Evolutionary conservation across 2,888 invertebrate genomes (phyloP), one percentile per base, ranked within the genome.

Genomic region (Habrosyne pyritoides): DNA sequence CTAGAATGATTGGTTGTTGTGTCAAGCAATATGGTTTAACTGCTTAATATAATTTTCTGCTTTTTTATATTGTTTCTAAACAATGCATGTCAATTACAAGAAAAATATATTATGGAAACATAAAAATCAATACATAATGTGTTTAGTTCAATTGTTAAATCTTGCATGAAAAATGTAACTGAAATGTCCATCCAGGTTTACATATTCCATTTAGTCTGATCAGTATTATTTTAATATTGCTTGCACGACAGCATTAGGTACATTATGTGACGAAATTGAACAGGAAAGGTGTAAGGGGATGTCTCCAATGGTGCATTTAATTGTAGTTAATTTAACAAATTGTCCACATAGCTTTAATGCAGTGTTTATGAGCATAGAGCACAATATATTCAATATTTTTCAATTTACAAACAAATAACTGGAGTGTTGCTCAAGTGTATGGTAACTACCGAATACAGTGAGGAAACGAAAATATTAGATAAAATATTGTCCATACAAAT

Each of bases 251-350:
- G 59, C 74, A 71, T 75, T 50, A 46, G 18, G 24, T 24, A 42
- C 18, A 74, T 71, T 75, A 70, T 68, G 73, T 69, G 71, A 66
- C 63, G 63, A 71, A 60, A 64, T 65, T 70, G 70, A 73, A 79
- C 75, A 78, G 80, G 67, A 77, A 71, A 70, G 68, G 75, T 69
- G 71, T 66, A 64, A 71, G 73, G 70, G 69, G 75, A 68, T 77
- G 79, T 81, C 80, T 83, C 75, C 75, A 79, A 90, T 91, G 91
- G 91, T 92, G 91, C 91, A 90, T 92, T 91, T 91, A 88, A 87
- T 76, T 83, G 78, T 92, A 91, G 88, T 90, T 89, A 86, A 86
- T 90, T 88, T 88, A 84, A 83, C 78, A 73, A 86, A 84, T 79
- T 89, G 89, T 89, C 91, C 88, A 87, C 83, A 64, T 88, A 89